Evolutionary conservation across 2,888 invertebrate species (phyloP), one percentile per base, ranked within the genome.

Genomic region (Eueremaeus valkanovi): DNA sequence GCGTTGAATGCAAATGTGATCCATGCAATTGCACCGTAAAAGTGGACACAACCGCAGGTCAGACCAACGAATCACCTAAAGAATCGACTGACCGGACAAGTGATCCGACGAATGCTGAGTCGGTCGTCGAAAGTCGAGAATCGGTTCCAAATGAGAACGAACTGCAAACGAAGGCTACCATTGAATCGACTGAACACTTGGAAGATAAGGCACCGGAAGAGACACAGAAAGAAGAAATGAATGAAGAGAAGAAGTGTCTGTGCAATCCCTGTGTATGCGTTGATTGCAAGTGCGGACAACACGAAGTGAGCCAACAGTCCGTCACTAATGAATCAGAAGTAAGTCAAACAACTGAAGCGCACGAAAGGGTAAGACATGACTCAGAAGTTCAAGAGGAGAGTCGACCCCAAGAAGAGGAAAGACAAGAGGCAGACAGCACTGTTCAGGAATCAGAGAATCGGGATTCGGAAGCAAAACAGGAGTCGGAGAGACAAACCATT

Each of bases 1-100:
- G 68, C 40, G 27, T 40, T 68, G 40, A 36, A 5, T 68, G 68
- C 40, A 68, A 40, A 24, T 68, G 68, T 16, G 68, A 68, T 66
- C 66, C 66, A 18, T 66, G 66, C 31, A 18, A 66, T 36, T 66
- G 66, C 66, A 29, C 58, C 9, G 1, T 29, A 33, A 33, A 21
- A 21, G 51, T 8, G n/a, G 51, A 3, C 24, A 24, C 5, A 51
- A 8, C 51, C 1, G 51, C 21, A 18, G 45, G 18, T 11, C 45
- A 45, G 45, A 16, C 18, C 6, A 36, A 8, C 36, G 36, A 36
- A 5, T 36, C 36, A 5, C 11, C 11, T 11, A 45, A 45, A 45
- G 11, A 45, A 45, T 45, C 18, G 45, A 3, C 45, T 16, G 45
- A 45, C 11, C 11, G 18, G 45, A 45, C 11, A 3, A 55, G 3